Evolutionary conservation across 2,113 vertebrate species (phyloP).

Genomic region (Corythaeola cristata): DNA sequence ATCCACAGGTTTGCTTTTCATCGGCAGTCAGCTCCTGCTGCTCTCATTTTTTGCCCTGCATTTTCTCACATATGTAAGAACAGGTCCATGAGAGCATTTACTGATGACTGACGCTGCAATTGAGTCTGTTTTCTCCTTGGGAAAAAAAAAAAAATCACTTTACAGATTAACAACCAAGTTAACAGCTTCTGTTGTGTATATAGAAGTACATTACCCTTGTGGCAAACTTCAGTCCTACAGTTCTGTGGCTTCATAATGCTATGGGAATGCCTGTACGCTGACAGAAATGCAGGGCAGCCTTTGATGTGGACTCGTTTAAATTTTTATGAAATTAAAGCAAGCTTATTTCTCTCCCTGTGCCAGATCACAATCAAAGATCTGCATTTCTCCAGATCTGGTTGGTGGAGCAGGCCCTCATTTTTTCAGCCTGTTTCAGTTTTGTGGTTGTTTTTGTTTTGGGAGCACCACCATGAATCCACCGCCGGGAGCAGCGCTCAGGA

Average conservation of each 20-base stretch:
- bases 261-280: rapidly evolving
- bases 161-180: conserved; percentile 24
- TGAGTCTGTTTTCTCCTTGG: not conserved
- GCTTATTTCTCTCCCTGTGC: not conserved
- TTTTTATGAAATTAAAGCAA: not conserved
- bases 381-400: not conserved
- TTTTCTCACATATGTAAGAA: not conserved
- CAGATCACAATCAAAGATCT: not conserved
- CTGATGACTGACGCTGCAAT: not conserved
- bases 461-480: not conserved
- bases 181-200: not conserved
- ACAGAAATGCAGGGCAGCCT: not conserved
- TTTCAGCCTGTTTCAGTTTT: not conserved
- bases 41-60: not conserved
- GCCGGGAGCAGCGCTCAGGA: rapidly evolving
- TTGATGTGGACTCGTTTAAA: rapidly evolving
- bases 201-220: not conserved
- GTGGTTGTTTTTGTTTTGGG: not conserved
- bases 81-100: not conserved
- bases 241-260: not conserved
- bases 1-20: not conserved
- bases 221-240: not conserved
- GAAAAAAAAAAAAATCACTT: not conserved
- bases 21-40: not conserved
- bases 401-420: not conserved